phyloP scores from a whole-genome alignment of 2,113 vertebrate genomes.

The Cyprinodon variegatus region DNA sequence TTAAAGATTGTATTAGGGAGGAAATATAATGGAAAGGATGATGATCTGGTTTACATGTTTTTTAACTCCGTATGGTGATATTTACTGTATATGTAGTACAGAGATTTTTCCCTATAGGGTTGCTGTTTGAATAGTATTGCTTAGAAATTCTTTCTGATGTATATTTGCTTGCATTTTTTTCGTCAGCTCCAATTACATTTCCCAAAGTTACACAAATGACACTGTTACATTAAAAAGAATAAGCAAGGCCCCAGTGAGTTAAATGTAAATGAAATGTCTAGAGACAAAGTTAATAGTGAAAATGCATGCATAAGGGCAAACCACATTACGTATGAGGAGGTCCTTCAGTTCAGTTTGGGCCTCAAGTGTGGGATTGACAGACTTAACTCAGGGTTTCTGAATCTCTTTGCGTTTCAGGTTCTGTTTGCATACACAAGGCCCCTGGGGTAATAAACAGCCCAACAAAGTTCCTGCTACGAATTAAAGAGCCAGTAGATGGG shows the following conservation, averaged over 20 bases:
- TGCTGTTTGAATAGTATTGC: slow-evolving; percentile 3
- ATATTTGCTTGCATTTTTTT: slow-evolving; percentile 4
- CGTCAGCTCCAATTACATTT: slow-evolving; percentile 13
- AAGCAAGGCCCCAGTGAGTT: slow-evolving; percentile 3
- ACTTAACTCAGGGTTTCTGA: slow-evolving; percentile 23
- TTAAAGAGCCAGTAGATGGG: not conserved
- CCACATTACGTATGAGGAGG: slow-evolving; percentile 24
- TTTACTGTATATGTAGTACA: not conserved
- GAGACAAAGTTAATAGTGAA: slow-evolving; percentile 15
- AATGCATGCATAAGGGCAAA: slow-evolving; percentile 4
- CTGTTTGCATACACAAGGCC: slow-evolving; percentile 14
- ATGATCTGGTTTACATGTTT: slow-evolving; percentile 2
- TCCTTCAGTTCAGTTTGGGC: slow-evolving; percentile 12
- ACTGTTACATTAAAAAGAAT: slow-evolving; percentile 16
- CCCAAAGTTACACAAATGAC: slow-evolving; percentile 9
- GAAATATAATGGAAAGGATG: not conserved
- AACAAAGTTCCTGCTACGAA: slow-evolving; percentile 14
- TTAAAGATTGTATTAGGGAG: slow-evolving; percentile 19
- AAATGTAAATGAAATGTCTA: slow-evolving; percentile 21
- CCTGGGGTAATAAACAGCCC: slow-evolving; percentile 16
- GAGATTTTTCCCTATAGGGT: slow-evolving; percentile 8
- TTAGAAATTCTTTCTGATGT: slow-evolving; percentile 23
- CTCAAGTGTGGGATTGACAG: slow-evolving; percentile 20
- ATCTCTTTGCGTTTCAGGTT: slow-evolving; percentile 36
- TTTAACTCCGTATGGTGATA: not conserved